Evolutionary conservation across 1,140 invertebrate species (phyloP), one percentile per base, ranked within the genome.

Genomic region (Aphelinus atriplicis): DNA sequence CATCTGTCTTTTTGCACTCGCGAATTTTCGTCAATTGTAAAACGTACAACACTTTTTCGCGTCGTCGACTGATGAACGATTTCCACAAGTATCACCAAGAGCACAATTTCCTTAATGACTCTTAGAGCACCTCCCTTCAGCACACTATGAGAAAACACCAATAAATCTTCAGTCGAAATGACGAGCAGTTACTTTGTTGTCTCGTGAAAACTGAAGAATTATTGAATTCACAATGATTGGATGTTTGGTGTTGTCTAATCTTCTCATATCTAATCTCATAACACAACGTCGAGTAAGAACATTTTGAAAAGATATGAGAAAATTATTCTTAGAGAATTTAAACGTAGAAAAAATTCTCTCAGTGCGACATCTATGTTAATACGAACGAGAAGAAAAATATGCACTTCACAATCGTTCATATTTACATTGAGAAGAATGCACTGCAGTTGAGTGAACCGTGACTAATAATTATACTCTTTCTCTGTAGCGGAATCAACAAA

Each of bases 401-500:
- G 3, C 7, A 71, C 48, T 48, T 43, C 50, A 42, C 1, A n/a
- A 57, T 78, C 75, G 46, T 82, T 84, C 82, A 73, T 85, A 74
- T 80, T 84, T 85, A 82, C 83, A 84, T 80, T 47, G 51, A 53
- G 51, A 6, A 71, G 60, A 75, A 79, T 62, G 62, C 69, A 73
- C 51, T 77, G 75, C 51, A 77, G 45, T 58, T 66, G 51, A 70
- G 61, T 75, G 74, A 83, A 83, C 75, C 57, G 56, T 80, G 65
- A 86, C 83, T 86, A 86, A 86, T 86, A 78, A 63, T 81, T 82
- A 73, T 58, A 82, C 62, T 46, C 83, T 85, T 85, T 82, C 53
- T 71, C 71, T 77, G 78, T 91, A 95, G 94, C 92, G 90, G 93
- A 94, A 90, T 92, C 91, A 82, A 90, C 92, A 88, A 92, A 93